A percentile compares a stretch with the other conserved stretches of the same genome.
These are phyloP conservation scores for Epizoanthus rinbou DNA, from an alignment of 92 coral and sea anemone genomes.

Conservation along the genomic window DNA sequence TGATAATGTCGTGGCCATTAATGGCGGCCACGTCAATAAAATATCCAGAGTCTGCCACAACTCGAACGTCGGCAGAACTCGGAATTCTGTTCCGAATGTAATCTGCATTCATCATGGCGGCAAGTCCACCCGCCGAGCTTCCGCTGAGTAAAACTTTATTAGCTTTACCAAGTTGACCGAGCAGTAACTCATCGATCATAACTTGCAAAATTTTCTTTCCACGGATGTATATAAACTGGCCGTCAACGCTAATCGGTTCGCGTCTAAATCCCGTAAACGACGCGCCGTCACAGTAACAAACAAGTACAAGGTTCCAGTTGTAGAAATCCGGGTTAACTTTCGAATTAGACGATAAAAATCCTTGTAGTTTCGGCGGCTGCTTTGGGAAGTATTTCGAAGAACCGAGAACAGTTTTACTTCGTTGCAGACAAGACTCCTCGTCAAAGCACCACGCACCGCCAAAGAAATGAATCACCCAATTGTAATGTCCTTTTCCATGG, in stretches of 20 bases:
- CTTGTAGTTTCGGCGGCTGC: constrained; percentile 83
- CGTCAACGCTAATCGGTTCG: constrained; percentile 75
- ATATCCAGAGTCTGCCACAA: constrained; percentile 90
- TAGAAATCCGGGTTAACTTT: constrained; percentile 78
- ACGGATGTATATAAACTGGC: constrained; percentile 71
- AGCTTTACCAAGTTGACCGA: constrained; percentile 71
- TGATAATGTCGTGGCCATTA: constrained; percentile 70
- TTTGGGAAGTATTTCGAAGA: constrained; percentile 73
- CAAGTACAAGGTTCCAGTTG: constrained; percentile 79
- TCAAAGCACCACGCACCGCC: constrained; percentile 96
- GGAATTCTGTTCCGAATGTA: constrained; percentile 81
- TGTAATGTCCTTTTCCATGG: constrained; percentile 63
- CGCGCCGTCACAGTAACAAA: constrained; percentile 87
- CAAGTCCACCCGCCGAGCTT: constrained; percentile 93
- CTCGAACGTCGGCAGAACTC: constrained; percentile 79
- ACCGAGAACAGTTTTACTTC: constrained; percentile 82
- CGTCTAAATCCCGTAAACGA: constrained; percentile 81
- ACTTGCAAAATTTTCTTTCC: constrained; percentile 84
- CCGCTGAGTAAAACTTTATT: constrained; percentile 80
- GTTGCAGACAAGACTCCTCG: constrained; percentile 79
- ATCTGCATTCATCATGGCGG: constrained; percentile 92
- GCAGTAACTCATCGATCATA: constrained; percentile 70
- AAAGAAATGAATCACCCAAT: constrained; percentile 88
- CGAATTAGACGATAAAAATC: constrained; percentile 71
- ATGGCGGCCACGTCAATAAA: constrained; percentile 81